Conservation (phyloP, 2,888 invertebrate species). For the Amphimallon solstitiale region DNA sequence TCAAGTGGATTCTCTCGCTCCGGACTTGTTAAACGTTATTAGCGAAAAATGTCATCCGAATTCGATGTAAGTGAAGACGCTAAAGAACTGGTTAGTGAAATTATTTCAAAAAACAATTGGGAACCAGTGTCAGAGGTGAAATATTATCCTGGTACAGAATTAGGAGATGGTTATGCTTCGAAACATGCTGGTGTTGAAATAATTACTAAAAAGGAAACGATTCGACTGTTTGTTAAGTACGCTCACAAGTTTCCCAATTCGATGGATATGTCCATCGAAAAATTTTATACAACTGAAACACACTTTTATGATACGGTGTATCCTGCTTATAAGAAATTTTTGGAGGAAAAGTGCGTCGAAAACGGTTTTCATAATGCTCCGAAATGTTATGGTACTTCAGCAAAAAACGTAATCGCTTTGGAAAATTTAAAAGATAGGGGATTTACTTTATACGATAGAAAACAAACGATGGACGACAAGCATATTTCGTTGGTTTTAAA, state of each 20-base stretch:
- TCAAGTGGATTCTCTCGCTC: no score
- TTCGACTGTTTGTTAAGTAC: neutral
- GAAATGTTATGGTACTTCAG: constrained; percentile 19
- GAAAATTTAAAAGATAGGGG: constrained; percentile 58
- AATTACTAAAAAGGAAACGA: no score
- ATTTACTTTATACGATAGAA: constrained; percentile 56
- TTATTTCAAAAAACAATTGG: no score
- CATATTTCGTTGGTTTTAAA: constrained; percentile 56
- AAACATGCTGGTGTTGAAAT: neutral
- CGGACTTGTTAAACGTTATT: no score
- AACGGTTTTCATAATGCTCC: constrained; percentile 13
- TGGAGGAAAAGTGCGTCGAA: neutral
- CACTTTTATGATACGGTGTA: constrained; percentile 1
- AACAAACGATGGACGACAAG: constrained; percentile 58
- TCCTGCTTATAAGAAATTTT: neutral
- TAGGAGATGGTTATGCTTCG: neutral
- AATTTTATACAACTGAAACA: neutral
- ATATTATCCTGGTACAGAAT: neutral
- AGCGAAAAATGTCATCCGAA: no score
- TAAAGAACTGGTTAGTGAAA: no score
- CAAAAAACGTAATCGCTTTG: constrained; percentile 42
- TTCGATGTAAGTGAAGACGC: no score
- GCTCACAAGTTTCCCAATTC: neutral
- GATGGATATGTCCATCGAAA: neutral
- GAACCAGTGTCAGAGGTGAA: no score